phyloP scores from a whole-genome alignment of 1,140 invertebrate species.

The Dermatophagoides farinae region DNA sequence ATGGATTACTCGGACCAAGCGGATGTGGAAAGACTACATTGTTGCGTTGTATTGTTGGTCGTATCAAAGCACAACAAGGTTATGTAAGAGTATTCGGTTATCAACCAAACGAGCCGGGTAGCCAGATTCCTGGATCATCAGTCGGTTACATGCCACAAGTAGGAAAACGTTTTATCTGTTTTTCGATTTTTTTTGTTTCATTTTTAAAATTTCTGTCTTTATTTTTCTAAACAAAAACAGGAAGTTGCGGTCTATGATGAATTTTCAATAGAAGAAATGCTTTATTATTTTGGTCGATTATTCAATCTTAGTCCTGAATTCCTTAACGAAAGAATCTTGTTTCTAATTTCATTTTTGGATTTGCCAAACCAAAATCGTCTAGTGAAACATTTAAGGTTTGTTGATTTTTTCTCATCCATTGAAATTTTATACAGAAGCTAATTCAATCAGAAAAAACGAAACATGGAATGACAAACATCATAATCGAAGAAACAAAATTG shows the following conservation, averaged over 20 bases:
- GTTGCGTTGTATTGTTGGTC: conserved; percentile 63
- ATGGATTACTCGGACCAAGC: conserved; percentile 42
- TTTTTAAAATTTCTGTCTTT: neutral
- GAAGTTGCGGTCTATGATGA: conserved; percentile 84
- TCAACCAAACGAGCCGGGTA: conserved; percentile 46
- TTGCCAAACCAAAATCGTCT: conserved; percentile 58
- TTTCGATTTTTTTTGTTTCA: conserved; percentile 11
- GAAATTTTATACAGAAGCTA: neutral
- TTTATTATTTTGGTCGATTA: conserved; percentile 91
- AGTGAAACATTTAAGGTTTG: conserved; percentile 66
- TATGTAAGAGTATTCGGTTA: conserved; percentile 67
- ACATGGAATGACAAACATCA: neutral
- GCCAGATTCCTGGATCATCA: conserved; percentile 65
- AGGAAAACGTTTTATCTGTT: conserved; percentile 16
- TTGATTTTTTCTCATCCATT: neutral
- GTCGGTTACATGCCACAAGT: conserved; percentile 57
- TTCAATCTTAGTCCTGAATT: conserved; percentile 58
- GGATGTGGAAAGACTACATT: conserved; percentile 46
- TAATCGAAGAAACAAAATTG: too few relatives aligned
- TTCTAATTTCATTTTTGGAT: conserved; percentile 71
- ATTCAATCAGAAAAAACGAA: neutral
- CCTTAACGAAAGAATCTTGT: conserved; percentile 57
- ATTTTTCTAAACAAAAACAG: conserved; percentile 30
- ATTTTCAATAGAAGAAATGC: conserved; percentile 80
- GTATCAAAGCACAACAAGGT: conserved; percentile 53